A percentile compares a stretch with the other conserved stretches of the same genome.
These are phyloP conservation scores for Uria aalge DNA, from an alignment of 2,113 vertebrate genomes.

Conservation along the genomic window DNA sequence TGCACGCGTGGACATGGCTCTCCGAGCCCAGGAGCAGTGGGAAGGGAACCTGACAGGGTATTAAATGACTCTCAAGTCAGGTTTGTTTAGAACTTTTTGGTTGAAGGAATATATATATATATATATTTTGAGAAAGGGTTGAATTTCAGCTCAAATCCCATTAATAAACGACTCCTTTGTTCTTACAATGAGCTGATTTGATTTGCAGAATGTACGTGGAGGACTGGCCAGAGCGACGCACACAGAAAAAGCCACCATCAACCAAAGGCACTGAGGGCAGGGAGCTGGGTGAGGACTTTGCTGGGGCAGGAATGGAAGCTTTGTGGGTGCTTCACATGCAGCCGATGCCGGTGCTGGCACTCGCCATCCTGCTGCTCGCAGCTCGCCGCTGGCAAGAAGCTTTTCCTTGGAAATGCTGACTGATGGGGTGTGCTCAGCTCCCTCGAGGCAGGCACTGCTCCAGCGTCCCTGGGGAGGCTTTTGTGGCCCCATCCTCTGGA, in stretches of 20 bases:
- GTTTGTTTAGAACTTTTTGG: background rate
- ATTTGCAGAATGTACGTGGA: background rate
- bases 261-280: background rate
- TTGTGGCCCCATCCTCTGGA: background rate
- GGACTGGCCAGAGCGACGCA: background rate
- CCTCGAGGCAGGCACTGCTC: background rate
- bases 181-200: background rate
- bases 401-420: background rate
- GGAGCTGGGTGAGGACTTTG: background rate
- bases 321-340: background rate
- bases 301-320: background rate
- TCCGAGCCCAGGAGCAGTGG: background rate
- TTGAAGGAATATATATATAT: background rate
- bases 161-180: background rate
- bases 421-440: background rate
- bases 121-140: background rate
- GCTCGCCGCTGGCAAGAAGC: background rate
- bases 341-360: background rate
- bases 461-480: background rate
- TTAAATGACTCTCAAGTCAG: background rate
- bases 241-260: background rate
- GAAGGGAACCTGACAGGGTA: background rate
- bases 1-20: accelerated
- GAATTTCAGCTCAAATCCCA: background rate
- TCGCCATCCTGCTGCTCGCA: background rate